A percentile compares a stretch with the other conserved stretches of the same genome.
Conservation (phyloP, 1,140 invertebrate species). For the Schlechtendalia chinensis region DNA sequence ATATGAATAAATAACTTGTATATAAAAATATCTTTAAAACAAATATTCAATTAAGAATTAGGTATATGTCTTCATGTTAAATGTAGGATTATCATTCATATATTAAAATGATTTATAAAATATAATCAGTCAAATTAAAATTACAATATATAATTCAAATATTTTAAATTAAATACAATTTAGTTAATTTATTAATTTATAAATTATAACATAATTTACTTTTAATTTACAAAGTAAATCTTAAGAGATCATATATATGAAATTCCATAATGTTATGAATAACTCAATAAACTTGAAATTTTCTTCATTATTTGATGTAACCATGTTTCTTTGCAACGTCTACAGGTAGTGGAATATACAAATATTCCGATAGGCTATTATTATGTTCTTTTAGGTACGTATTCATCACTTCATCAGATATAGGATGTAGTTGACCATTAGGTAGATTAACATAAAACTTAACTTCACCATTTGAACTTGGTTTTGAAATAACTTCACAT, state of each 20-base stretch:
- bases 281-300: no score
- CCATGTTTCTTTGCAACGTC: conserved; percentile 33
- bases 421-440: conserved; percentile 12
- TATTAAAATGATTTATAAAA: no score
- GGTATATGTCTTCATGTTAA: no score
- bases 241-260: not conserved
- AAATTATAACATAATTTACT: no score
- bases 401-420: conserved; percentile 25
- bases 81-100: no score
- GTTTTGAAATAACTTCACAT: conserved; percentile 30
- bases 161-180: no score
- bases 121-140: no score
- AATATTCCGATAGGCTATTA: conserved; percentile 25
- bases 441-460: conserved; percentile 24
- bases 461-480: conserved; percentile 23
- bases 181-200: no score
- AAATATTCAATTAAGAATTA: no score
- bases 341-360: conserved; percentile 4
- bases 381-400: conserved; percentile 20
- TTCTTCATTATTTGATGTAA: not conserved
- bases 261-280: no score
- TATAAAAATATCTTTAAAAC: no score
- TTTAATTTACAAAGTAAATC: not conserved
- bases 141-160: no score
- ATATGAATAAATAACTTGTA: not conserved